These are phyloP conservation scores for Myotis pilosus DNA, from an alignment of 2,797 vertebrate genomes.

Conservation along the genomic window DNA sequence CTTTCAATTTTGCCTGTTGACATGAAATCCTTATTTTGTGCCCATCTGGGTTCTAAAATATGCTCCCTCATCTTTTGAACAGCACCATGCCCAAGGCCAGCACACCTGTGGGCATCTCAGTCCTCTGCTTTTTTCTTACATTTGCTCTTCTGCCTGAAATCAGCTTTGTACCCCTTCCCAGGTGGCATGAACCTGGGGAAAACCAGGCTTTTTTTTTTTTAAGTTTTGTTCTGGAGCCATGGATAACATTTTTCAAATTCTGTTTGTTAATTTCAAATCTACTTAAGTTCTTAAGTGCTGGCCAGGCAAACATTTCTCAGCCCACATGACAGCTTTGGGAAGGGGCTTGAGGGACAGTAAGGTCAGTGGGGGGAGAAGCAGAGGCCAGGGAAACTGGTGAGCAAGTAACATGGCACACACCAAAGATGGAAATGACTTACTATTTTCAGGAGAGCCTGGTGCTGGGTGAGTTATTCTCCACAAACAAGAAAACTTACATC, in stretches of 20 bases:
- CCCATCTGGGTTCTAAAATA: background rate
- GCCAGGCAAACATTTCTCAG: background rate
- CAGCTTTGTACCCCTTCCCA: background rate
- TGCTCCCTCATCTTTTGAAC: background rate
- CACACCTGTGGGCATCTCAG: background rate
- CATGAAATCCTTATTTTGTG: background rate
- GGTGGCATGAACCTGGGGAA: background rate
- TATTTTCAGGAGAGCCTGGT: background rate
- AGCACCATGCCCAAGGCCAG: background rate
- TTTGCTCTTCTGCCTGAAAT: background rate
- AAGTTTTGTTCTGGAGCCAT: conserved; percentile 12
- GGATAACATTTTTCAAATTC: conserved; percentile 55
- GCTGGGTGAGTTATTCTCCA: background rate
- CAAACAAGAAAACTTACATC: background rate
- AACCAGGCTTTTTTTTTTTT: background rate
- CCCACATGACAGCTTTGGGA: background rate
- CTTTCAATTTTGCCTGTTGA: background rate
- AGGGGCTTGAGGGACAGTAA: background rate
- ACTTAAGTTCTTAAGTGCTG: background rate
- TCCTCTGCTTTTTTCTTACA: background rate
- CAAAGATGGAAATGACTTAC: background rate
- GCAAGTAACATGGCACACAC: background rate
- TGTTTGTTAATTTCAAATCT: conserved; percentile 36
- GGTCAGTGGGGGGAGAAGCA: background rate
- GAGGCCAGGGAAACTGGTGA: background rate